phyloP scores from a whole-genome alignment of 2,797 vertebrate genomes.

The Pangasius macronema region DNA sequence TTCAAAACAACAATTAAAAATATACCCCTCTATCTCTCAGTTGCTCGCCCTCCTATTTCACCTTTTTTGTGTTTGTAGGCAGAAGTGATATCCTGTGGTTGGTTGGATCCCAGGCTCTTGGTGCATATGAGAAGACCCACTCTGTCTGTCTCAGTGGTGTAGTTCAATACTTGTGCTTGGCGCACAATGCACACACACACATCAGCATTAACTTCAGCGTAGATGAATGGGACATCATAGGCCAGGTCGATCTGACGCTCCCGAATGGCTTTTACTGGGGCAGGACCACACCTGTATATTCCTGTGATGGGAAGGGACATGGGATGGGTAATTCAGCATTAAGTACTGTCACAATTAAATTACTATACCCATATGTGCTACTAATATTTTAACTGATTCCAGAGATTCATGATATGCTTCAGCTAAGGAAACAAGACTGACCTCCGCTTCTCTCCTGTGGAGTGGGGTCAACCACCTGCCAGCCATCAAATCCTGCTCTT shows the following conservation, averaged over 20 bases:
- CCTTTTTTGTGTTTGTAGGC: conserved; percentile 83
- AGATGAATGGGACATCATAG: conserved; percentile 86
- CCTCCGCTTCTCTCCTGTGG: conserved; percentile 88
- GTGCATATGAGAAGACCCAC: conserved; percentile 90
- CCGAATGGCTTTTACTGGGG: conserved; percentile 83
- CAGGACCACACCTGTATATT: conserved; percentile 87
- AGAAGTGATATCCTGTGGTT: conserved; percentile 78
- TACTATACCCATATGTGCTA: background rate
- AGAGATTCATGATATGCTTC: background rate
- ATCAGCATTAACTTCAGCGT: conserved; percentile 89
- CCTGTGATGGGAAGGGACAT: conserved; percentile 66
- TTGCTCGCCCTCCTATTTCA: conserved; percentile 31
- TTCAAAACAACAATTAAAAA: background rate
- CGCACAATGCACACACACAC: conserved; percentile 73
- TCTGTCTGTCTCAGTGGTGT: conserved; percentile 70
- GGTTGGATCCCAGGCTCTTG: conserved; percentile 77
- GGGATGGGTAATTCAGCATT: background rate
- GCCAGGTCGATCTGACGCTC: conserved; percentile 72
- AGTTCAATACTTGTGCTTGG: conserved; percentile 68
- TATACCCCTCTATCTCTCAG: background rate
- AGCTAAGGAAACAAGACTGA: conserved; percentile 57
- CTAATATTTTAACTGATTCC: background rate
- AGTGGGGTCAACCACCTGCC: conserved; percentile 92
- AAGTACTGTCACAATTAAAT: background rate
- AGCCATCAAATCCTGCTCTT: conserved; percentile 80